Evolutionary conservation across 37 sponge, comb jelly and placozoan genomes (phyloP).

Genomic region (Beroe ovata): DNA sequence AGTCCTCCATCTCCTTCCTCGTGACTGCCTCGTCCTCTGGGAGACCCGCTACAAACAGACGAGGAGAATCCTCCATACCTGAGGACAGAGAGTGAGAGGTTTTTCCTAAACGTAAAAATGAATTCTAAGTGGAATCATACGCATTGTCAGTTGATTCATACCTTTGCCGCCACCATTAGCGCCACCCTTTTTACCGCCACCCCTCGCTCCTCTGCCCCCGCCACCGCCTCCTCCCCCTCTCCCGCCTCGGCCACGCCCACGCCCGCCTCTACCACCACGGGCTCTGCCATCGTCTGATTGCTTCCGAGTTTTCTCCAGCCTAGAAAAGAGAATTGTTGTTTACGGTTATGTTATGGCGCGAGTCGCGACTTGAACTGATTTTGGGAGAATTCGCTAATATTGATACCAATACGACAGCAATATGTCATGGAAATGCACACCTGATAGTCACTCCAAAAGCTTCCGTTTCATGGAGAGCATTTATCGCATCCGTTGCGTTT

Average conservation of each 20-base stretch:
- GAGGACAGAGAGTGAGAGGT: too few species aligned
- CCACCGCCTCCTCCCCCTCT: slow-evolving; percentile 8
- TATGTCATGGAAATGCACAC: too few species aligned
- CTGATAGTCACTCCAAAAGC: slow-evolving; percentile 34
- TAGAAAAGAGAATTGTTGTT: neutral
- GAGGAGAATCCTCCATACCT: neutral
- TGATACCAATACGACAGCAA: too few species aligned
- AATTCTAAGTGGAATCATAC: neutral
- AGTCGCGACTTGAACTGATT: too few species aligned
- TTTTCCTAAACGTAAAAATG: too few species aligned
- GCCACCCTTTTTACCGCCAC: too few species aligned
- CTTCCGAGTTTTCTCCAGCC: slow-evolving; percentile 4
- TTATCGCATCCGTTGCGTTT: neutral
- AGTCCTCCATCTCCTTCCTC: neutral
- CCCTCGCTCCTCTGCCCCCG: slow-evolving; percentile 3
- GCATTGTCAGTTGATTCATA: neutral
- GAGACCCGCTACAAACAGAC: slow-evolving; percentile 55
- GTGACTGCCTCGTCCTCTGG: neutral
- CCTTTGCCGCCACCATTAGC: neutral
- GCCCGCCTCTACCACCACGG: neutral
- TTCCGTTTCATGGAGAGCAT: slow-evolving; percentile 21
- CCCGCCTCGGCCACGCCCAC: slow-evolving; percentile 38
- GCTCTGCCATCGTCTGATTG: slow-evolving; percentile 2
- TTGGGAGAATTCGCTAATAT: too few species aligned
- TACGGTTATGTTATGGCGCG: too few species aligned